Percentiles rank a stretch among this genome's conserved stretches.
Conservation (phyloP, 2,888 invertebrate genomes). For the Allacma fusca region DNA sequence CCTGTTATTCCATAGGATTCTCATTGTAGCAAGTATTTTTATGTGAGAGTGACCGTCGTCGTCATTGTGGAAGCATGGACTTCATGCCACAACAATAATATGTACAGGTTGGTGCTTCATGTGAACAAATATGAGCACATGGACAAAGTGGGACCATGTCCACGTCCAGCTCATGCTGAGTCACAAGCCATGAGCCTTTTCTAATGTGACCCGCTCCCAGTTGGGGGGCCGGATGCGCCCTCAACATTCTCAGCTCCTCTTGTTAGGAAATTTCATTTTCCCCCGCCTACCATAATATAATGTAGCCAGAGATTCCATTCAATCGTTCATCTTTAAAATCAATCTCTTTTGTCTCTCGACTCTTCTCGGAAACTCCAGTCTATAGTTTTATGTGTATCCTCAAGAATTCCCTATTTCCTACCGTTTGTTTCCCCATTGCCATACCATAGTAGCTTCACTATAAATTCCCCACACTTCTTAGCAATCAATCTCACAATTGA, state of each 20-base stretch:
- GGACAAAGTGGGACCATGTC: constrained; percentile 47
- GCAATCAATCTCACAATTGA: no score
- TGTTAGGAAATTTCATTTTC: constrained; percentile 5
- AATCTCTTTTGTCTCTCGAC: constrained; percentile 22
- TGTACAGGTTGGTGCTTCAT: neutral
- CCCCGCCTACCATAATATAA: constrained; percentile 29
- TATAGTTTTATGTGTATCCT: no score
- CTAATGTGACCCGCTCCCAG: constrained; percentile 41
- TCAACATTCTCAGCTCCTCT: constrained; percentile 23
- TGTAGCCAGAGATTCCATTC: constrained; percentile 25
- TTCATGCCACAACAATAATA: no score
- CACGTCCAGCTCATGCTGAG: constrained; percentile 60
- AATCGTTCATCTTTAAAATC: constrained; percentile 18
- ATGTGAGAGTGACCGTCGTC: constrained; percentile 13
- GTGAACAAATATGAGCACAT: constrained; percentile 17
- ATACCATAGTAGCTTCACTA: no score
- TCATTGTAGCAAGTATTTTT: constrained; percentile 9
- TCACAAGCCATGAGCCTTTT: constrained; percentile 41
- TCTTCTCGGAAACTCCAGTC: neutral
- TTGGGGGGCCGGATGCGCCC: constrained; percentile 40
- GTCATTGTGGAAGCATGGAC: neutral
- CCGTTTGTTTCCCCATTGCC: no score
- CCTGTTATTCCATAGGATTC: neutral
- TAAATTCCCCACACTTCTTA: no score
- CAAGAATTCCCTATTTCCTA: no score